Conservation (phyloP, 2,888 invertebrate species). For the Geotrupes spiniger region DNA sequence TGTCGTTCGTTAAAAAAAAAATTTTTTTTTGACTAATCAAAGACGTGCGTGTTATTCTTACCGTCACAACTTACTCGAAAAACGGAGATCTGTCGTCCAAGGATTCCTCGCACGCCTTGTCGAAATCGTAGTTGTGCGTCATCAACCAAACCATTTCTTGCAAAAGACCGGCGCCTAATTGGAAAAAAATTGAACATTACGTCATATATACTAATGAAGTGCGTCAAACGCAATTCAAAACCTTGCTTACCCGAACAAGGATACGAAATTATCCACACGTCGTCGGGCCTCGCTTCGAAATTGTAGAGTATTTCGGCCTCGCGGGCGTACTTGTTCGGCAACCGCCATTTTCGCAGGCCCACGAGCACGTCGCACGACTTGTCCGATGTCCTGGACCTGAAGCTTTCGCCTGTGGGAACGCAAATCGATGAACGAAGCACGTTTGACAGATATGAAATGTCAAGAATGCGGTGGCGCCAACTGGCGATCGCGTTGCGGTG, state of each 20-base stretch:
- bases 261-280: constrained; percentile 70
- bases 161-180: not conserved
- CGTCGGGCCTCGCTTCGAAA: constrained; percentile 62
- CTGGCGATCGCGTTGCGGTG: not conserved
- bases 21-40: no score
- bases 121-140: constrained; percentile 70
- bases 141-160: constrained; percentile 80
- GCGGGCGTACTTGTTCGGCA: constrained; percentile 62
- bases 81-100: constrained; percentile 72
- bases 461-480: no score
- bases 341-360: constrained; percentile 68
- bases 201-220: no score
- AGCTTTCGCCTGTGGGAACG: no score
- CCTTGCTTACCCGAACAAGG: constrained; percentile 70
- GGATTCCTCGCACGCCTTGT: constrained; percentile 57
- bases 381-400: no score
- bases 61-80: constrained; percentile 77
- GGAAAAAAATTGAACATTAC: no score
- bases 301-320: constrained; percentile 65
- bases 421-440: no score
- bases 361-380: constrained; percentile 51
- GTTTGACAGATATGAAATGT: no score
- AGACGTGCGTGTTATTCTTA: no score
- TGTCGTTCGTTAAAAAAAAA: no score
- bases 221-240: no score